Percentiles rank a stretch among this genome's conserved stretches.
These are phyloP conservation scores for Drosophila vallismaia DNA, from an alignment of 2,888 invertebrate genomes.

Conservation along the genomic window DNA sequence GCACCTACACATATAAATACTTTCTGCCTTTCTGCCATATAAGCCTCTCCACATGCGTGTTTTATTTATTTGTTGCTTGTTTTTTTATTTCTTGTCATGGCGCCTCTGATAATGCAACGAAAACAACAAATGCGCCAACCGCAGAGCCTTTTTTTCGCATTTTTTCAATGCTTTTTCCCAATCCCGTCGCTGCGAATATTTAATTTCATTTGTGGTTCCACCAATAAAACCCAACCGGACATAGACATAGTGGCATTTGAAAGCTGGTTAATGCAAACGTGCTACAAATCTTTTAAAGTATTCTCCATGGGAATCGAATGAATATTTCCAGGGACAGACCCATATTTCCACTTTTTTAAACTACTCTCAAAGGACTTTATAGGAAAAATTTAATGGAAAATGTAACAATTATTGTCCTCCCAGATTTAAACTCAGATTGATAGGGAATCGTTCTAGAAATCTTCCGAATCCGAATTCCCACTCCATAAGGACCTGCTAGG, in stretches of 20 bases:
- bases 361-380: too few relatives aligned
- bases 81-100: constrained; percentile 31
- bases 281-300: neutral
- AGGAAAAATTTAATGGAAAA: too few relatives aligned
- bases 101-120: constrained; percentile 74
- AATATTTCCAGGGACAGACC: too few relatives aligned
- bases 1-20: constrained; percentile 40
- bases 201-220: constrained; percentile 72
- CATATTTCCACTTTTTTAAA: too few relatives aligned
- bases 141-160: constrained; percentile 57
- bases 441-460: too few relatives aligned
- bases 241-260: constrained; percentile 28
- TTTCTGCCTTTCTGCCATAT: constrained; percentile 47
- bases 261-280: constrained; percentile 15
- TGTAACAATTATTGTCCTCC: too few relatives aligned
- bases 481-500: too few relatives aligned
- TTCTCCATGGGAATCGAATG: neutral
- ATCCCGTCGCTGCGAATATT: constrained; percentile 54
- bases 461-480: too few relatives aligned
- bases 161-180: constrained; percentile 32
- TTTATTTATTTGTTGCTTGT: constrained; percentile 58
- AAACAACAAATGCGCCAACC: constrained; percentile 65
- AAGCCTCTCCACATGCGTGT: constrained; percentile 47
- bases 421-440: too few relatives aligned
- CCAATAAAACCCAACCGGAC: constrained; percentile 23